A percentile compares a stretch with the other conserved stretches of the same genome.
Conservation (phyloP, 2,797 vertebrate species). For the Bucorvus abyssinicus region DNA sequence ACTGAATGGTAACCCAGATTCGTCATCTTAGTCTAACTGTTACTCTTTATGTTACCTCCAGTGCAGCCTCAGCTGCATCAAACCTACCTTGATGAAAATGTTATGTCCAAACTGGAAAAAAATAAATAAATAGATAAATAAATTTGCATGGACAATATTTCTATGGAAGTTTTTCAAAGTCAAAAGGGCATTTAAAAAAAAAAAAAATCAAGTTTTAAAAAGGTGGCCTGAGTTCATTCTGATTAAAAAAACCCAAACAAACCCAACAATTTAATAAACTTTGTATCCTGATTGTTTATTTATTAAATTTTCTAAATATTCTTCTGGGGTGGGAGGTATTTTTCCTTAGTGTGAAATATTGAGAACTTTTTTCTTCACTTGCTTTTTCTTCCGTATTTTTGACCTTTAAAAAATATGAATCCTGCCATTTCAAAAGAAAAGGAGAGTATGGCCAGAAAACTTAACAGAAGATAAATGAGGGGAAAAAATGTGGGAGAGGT, state of each 20-base stretch:
- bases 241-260: neutral
- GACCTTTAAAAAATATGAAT: neutral
- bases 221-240: neutral
- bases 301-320: neutral
- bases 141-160: neutral
- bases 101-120: neutral
- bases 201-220: neutral
- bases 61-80: neutral
- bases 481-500: neutral
- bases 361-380: neutral
- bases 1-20: neutral
- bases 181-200: neutral
- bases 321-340: neutral
- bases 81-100: neutral
- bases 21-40: neutral
- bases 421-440: neutral
- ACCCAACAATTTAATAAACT: neutral
- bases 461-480: neutral
- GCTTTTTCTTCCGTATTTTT: neutral
- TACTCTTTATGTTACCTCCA: neutral
- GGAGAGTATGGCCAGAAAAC: neutral
- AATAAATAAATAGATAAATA: neutral
- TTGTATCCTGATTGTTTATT: neutral
- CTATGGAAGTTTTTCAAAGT: neutral
- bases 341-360: neutral